These are phyloP conservation scores for Columba livia DNA, from an alignment of 2,113 vertebrate genomes.

Conservation along the genomic window DNA sequence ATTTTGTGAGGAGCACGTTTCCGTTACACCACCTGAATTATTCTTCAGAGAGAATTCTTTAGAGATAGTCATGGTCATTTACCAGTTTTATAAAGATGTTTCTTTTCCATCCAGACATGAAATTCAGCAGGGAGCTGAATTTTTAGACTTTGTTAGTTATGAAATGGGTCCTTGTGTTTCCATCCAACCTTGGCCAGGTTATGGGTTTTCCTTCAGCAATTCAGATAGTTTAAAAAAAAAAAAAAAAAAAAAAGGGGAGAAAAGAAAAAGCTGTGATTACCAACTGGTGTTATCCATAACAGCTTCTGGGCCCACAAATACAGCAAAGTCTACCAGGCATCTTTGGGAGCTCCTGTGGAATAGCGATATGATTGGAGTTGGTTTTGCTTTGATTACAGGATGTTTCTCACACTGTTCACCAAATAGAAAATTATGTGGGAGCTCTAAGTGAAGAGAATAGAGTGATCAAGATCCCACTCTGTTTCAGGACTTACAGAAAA, in stretches of 20 bases:
- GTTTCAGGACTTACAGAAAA: background rate
- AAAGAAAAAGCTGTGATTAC: background rate
- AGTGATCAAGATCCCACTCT: background rate
- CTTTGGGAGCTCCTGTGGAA: slow-evolving; percentile 11
- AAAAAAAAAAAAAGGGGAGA: background rate
- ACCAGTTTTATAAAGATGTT: background rate
- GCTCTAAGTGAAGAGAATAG: background rate
- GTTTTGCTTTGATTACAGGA: slow-evolving; percentile 3
- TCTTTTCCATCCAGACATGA: background rate
- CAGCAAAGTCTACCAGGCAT: slow-evolving; percentile 1
- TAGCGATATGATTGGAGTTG: background rate
- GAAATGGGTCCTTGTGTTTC: background rate
- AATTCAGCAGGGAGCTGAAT: background rate
- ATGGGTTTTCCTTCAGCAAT: background rate
- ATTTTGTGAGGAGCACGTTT: background rate
- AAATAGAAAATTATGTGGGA: background rate
- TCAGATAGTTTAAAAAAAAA: background rate
- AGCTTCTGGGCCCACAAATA: background rate
- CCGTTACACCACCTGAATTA: background rate
- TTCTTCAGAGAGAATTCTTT: background rate
- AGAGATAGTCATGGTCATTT: background rate
- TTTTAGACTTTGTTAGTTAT: background rate
- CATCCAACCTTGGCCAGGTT: background rate
- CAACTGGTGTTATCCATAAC: background rate
- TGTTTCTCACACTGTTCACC: background rate